Evolutionary conservation across 2,113 vertebrate genomes (phyloP).

Genomic region (Bufo gargarizans): DNA sequence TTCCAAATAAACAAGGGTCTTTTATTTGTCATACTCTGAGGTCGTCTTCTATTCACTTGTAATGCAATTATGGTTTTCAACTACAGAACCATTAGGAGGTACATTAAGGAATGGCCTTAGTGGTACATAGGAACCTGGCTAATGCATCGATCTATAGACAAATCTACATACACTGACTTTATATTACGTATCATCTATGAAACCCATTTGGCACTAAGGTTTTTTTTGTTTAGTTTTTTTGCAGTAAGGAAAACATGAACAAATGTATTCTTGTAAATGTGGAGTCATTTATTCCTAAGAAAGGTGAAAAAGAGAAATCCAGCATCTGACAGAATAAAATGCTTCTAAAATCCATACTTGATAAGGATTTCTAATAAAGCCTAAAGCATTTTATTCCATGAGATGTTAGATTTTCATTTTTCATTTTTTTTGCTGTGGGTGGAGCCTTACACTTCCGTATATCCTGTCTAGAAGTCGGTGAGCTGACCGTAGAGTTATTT

Average conservation of each 20-base stretch:
- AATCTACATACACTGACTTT: not conserved
- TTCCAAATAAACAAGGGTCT: not conserved
- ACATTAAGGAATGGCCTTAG: not conserved
- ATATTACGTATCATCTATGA: not conserved
- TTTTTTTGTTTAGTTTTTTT: not conserved
- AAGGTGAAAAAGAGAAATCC: too few relatives aligned
- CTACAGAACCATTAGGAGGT: not conserved
- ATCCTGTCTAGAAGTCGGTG: too few relatives aligned
- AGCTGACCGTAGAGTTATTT: too few relatives aligned
- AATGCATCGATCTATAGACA: not conserved
- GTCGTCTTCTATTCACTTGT: not conserved
- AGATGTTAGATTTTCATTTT: too few relatives aligned
- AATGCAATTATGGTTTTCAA: conserved; percentile 1
- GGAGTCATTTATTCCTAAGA: too few relatives aligned
- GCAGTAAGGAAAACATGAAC: not conserved
- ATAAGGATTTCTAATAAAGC: too few relatives aligned
- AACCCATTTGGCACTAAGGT: not conserved
- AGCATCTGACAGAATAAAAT: too few relatives aligned
- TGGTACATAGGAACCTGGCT: not conserved
- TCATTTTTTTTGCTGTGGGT: too few relatives aligned
- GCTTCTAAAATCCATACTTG: too few relatives aligned
- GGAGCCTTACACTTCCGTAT: too few relatives aligned
- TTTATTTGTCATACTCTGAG: not conserved
- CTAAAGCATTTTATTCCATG: too few relatives aligned
- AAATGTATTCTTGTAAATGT: not conserved